These are phyloP conservation scores for Candoia aspera DNA, from an alignment of 2,113 vertebrate genomes.

Conservation along the genomic window DNA sequence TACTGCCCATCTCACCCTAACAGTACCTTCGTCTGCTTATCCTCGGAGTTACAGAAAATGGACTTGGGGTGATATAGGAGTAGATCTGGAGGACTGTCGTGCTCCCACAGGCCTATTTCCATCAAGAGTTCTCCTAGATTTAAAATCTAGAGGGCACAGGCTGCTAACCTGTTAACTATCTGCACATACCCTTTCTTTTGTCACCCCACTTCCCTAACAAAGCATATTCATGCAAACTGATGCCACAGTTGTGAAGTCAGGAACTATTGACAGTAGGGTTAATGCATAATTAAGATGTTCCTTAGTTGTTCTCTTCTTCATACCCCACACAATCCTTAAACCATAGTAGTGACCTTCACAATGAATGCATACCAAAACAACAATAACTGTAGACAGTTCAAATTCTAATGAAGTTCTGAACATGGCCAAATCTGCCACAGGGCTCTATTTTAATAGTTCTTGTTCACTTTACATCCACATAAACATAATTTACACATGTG, in stretches of 20 bases:
- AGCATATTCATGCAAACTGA: background rate
- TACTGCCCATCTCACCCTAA: background rate
- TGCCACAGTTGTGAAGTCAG: background rate
- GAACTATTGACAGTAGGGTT: background rate
- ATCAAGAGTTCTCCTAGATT: background rate
- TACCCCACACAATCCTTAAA: background rate
- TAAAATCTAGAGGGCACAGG: background rate
- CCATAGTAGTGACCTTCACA: background rate
- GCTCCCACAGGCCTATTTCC: background rate
- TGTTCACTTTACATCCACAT: background rate
- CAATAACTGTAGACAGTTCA: background rate
- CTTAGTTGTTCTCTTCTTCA: background rate
- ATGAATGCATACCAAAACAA: background rate
- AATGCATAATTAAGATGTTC: background rate
- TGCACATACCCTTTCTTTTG: background rate
- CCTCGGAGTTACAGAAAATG: background rate
- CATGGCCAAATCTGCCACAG: background rate
- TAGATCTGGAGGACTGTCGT: background rate
- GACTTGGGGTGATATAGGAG: background rate
- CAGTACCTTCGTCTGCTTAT: background rate
- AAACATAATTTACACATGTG: background rate
- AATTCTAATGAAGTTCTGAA: background rate
- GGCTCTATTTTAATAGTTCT: background rate
- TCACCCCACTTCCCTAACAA: background rate
- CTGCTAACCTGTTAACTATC: background rate